Base-by-base conservation (phyloP, 2,797 vertebrate species). In the Urophycis tenuis region DNA sequence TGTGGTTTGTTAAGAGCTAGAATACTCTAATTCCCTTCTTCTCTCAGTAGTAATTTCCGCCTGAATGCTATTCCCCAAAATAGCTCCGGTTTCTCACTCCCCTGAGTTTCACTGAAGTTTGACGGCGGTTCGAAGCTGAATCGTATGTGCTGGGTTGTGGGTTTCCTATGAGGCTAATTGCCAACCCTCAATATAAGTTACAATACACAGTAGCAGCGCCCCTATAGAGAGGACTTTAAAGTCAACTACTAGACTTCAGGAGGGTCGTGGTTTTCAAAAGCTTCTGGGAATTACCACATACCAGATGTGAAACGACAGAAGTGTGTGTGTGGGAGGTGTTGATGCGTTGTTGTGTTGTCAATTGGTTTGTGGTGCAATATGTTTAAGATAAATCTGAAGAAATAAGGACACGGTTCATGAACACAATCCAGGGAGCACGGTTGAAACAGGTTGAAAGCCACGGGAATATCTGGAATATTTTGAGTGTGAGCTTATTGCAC, bases 321-420 rank as follows among this genome's bases (percentile, higher is more conserved):
- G 49, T 53, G 19, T 53, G 22, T 53, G 49, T 53, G 49, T 53
- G 49, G 30, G 31, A 14, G 31, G 30, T 70, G 8, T 75, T 39
- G 78, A 72, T 78, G 78, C 75, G 60, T 10, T 77, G 60, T 10
- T 53, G 9, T 71, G 33, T 64, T 19, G 74, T 78, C 36, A 72
- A 36, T 73, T 36, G 35, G 9, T 39, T 39, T 39, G 10, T 39
- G 11, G 36, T 39, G 12, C 36, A 14, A 19, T 71, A 33, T 17
- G 8, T 71, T 12, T 7, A 53, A 53, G 19, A 22, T 5, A 60
- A n/a, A 60, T 60, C 49, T 60, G 19, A 60, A 7, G 39, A 41
- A 41, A 49, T 19, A 49, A 64, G 53, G 53, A 25, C n/a, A 64
- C n/a, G 11, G n/a, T 25, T 10, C 11, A 64, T 64, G 53, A 64